These are phyloP conservation scores for Paramormyrops kingsleyae DNA, from an alignment of 2,113 vertebrate genomes.

Conservation along the genomic window DNA sequence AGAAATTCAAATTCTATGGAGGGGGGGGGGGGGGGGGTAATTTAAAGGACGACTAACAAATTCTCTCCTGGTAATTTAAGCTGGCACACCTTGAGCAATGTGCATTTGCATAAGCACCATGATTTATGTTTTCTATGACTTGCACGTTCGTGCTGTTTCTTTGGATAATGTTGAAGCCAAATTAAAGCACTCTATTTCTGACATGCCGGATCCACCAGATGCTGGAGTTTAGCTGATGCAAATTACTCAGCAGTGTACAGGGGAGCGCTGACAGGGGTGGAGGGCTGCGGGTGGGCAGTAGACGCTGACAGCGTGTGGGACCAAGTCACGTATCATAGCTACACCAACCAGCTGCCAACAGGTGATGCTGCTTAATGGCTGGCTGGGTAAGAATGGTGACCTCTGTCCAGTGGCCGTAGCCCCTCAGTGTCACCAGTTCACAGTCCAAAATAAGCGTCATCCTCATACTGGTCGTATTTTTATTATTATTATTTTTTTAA, in stretches of 20 bases:
- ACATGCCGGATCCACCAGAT: constrained; percentile 27
- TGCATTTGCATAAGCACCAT: constrained; percentile 39
- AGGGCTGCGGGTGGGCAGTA: background rate
- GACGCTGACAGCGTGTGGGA: background rate
- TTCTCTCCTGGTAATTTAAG: constrained; percentile 53
- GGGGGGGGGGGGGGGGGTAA: constrained; percentile 31
- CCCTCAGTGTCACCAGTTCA: background rate
- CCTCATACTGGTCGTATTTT: background rate
- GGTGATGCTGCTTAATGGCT: background rate
- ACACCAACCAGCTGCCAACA: background rate
- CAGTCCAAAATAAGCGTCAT: background rate
- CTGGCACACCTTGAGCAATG: constrained; percentile 29
- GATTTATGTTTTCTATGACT: constrained; percentile 36
- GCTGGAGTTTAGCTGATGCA: constrained; percentile 25
- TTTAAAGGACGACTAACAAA: constrained; percentile 56
- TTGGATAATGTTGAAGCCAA: constrained; percentile 27
- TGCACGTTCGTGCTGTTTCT: constrained; percentile 14
- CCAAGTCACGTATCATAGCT: background rate
- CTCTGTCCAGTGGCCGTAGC: background rate
- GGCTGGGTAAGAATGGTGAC: background rate
- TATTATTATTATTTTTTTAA: background rate
- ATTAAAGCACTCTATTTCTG: constrained; percentile 35
- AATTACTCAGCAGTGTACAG: constrained; percentile 26
- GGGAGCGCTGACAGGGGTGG: background rate
- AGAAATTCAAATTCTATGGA: constrained; percentile 49